Percentiles rank a stretch among this genome's conserved stretches.
Conservation (phyloP, 2,113 vertebrate genomes). For the Ramphastos sulfuratus region DNA sequence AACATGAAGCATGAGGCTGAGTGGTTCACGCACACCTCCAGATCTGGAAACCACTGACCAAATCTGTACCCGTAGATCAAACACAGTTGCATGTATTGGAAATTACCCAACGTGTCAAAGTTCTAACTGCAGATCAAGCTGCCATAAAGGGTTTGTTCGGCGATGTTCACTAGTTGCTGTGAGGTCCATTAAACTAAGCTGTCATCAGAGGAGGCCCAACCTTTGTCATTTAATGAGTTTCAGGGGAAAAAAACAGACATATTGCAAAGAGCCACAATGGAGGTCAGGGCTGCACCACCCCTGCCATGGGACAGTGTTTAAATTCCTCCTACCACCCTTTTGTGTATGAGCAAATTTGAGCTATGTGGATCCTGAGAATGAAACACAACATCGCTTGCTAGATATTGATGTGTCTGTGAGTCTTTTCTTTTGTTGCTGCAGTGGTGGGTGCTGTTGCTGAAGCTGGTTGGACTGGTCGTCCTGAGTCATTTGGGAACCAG, state of each 20-base stretch:
- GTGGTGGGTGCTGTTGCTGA: not conserved
- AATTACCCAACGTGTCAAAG: not conserved
- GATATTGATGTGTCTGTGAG: not conserved
- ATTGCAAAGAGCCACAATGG: not conserved
- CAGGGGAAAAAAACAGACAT: not conserved
- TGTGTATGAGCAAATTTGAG: not conserved
- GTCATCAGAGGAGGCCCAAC: not conserved
- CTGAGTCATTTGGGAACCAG: not conserved
- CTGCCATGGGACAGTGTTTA: not conserved
- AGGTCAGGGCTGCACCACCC: not conserved
- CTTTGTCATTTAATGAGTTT: not conserved
- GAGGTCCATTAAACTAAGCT: not conserved
- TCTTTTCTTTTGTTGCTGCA: not conserved
- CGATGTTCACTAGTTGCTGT: not conserved
- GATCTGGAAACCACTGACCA: conserved; percentile 34
- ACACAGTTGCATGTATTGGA: not conserved
- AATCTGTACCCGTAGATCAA: not conserved
- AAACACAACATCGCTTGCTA: accelerated
- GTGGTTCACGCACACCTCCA: conserved; percentile 9
- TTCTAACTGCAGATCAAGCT: not conserved
- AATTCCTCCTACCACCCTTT: not conserved
- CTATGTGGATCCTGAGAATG: not conserved
- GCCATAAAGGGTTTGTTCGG: not conserved
- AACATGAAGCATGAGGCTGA: not conserved
- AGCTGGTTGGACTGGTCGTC: not conserved